phyloP scores from a whole-genome alignment of 2,113 vertebrate species.

The Sturnus vulgaris region DNA sequence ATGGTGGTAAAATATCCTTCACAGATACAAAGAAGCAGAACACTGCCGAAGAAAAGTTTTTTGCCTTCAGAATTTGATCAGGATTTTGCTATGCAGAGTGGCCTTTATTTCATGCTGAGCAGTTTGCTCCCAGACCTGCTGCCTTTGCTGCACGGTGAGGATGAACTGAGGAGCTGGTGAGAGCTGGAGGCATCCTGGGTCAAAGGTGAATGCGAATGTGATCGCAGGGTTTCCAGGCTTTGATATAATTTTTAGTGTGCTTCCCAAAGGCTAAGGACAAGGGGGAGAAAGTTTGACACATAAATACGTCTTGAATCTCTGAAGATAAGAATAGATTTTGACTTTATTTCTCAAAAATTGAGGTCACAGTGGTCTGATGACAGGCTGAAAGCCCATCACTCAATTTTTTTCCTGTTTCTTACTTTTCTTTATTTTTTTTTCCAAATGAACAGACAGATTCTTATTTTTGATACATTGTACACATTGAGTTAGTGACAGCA shows the following conservation, averaged over 20 bases:
- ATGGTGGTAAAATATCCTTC: neutral
- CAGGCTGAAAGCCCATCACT: constrained; percentile 70
- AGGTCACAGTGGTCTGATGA: constrained; percentile 63
- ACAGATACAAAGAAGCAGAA: neutral
- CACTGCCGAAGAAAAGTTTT: neutral
- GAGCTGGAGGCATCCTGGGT: neutral
- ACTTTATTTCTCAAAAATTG: constrained; percentile 72
- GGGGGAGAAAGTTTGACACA: constrained; percentile 44
- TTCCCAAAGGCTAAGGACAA: constrained; percentile 62
- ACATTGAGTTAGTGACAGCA: constrained; percentile 43
- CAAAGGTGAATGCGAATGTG: constrained; percentile 6
- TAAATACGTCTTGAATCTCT: constrained; percentile 70
- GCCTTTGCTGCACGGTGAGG: accelerated
- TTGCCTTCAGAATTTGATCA: neutral
- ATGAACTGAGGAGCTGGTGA: neutral
- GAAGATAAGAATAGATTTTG: constrained; percentile 67
- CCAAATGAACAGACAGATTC: neutral
- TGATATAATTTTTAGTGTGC: constrained; percentile 36
- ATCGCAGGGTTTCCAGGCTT: constrained; percentile 1
- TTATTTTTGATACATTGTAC: constrained; percentile 60
- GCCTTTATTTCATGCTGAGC: neutral
- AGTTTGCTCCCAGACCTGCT: neutral
- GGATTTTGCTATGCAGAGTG: neutral
- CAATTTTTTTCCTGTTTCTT: constrained; percentile 7
- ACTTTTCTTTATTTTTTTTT: neutral